Base-by-base conservation (phyloP, 1,140 invertebrate genomes). In the Trichonephila clavata region DNA sequence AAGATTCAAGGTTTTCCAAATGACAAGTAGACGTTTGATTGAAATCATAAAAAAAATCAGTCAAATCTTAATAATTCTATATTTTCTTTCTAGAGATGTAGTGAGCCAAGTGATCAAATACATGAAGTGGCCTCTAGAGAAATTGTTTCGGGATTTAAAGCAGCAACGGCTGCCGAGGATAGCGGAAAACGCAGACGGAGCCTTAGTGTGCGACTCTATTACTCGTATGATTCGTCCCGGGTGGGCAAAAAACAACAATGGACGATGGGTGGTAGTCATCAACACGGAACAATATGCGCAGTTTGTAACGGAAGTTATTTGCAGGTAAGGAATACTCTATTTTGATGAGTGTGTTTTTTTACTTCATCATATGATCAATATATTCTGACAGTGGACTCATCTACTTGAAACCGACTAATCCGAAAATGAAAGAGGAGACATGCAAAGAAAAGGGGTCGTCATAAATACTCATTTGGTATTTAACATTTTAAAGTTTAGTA, bases 231-330 rank as follows among this genome's bases (percentile, higher is more conserved):
- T 95, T 43, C 83, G 95, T 43, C 94, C 94, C 0, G 95, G 95
- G 60, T 95, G 95, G 95, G 94, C 95, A 3, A 94, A 94, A 21
- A 95, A 95, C 91, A 95, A 95, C 14, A 95, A 95, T 59, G 95
- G 94, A 18, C 89, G 94, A 65, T 95, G 95, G 95, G 90, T 95
- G 20, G 95, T 95, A 13, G 94, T 95, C 4, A 94, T 95, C 83
- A 95, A 95, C 71, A 95, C 94, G 8, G 94, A 95, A 39, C 59
- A 94, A 21, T 95, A 95, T 65, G 94, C 95, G 8, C 95, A 95
- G 89, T 95, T 94, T 63, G 94, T 95, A 18, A 95, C 95, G 21
- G 95, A 95, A 94, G 94, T 95, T 7, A 90, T 95, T 14, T 95
- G 95, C 93, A 88, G 94, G 94, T 94, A 94, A 63, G 92, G 92